Evolutionary conservation across 2,888 invertebrate species (phyloP), one percentile per base, ranked within the genome.

Genomic region (Flexamia atlantica): DNA sequence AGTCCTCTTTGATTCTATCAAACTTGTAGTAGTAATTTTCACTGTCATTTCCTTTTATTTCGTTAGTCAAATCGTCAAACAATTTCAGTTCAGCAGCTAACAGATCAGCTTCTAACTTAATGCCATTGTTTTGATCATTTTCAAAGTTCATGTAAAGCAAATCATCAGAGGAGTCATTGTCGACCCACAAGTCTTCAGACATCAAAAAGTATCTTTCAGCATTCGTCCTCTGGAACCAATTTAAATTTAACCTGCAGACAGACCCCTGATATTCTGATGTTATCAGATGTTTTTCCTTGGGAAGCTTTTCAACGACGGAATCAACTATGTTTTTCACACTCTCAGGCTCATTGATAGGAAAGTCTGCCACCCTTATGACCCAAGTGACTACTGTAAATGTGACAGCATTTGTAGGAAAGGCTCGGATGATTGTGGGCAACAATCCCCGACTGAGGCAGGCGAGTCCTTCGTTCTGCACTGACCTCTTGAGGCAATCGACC

Each of bases 321-420:
- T 79, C 36, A 4, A 57, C 5, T 25, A 28, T 57, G 7, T 32
- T 30, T 4, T 17, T 30, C 12, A 57, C 14, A 50, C 23, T 76
- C 17, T 1, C 50, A 42, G 40, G 10, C 28, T n/a, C 42, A 9
- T 50, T 20, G 20, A 23, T 2, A 23, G 68, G 25, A 1, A 23
- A 14, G 4, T 86, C 80, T 1, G 83, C 82, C 23, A 93, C 88
- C 80, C 94, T 91, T 90, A 97, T 93, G 1, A 95, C 93, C 95
- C 95, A 96, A 30, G 94, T 94, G 82, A 98, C 97, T 0, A 96
- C 96, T 42, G 96, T 93, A 90, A 98, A 98, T 85, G 97, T 97
- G 4, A 96, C 97, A 0, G 98, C 98, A 89, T 99, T 98, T 85
- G 96, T 95, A 0, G 98, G 97, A 90, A 98, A 98, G 0, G 98